A percentile compares a stretch with the other conserved stretches of the same genome.
Conservation (phyloP, 2,888 invertebrate species). For the Machimus atricapillus region DNA sequence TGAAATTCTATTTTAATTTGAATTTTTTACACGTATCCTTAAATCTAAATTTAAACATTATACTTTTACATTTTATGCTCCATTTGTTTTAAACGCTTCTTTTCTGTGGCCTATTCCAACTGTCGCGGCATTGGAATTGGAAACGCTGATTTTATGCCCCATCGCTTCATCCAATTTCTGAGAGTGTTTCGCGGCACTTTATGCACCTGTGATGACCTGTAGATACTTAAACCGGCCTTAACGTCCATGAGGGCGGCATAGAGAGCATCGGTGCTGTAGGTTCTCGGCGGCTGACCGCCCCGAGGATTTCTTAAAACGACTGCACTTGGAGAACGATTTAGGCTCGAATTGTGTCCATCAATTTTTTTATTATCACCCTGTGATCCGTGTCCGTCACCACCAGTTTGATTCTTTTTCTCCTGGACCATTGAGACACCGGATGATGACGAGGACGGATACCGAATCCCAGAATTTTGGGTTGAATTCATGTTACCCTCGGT, state of each 20-base stretch:
- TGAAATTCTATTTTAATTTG: too few relatives aligned
- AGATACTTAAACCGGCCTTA: slow-evolving; percentile 68
- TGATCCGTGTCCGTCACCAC: not conserved
- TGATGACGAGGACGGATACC: not conserved
- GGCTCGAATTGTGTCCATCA: not conserved
- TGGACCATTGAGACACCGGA: not conserved
- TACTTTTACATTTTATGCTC: slow-evolving; percentile 22
- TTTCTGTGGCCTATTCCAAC: slow-evolving; percentile 66
- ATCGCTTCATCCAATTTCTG: slow-evolving; percentile 70
- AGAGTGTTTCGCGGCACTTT: slow-evolving; percentile 69
- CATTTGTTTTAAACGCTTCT: slow-evolving; percentile 50
- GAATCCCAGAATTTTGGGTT: not conserved
- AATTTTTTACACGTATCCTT: too few relatives aligned
- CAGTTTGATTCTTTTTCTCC: not conserved
- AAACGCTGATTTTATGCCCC: slow-evolving; percentile 68
- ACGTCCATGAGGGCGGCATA: slow-evolving; percentile 69
- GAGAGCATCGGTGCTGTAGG: slow-evolving; percentile 61
- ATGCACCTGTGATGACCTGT: slow-evolving; percentile 69
- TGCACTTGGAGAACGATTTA: slow-evolving; percentile 45
- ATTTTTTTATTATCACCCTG: not conserved
- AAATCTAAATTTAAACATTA: not conserved
- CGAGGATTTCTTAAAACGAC: slow-evolving; percentile 51
- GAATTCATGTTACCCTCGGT: not conserved
- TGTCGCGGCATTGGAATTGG: slow-evolving; percentile 70
- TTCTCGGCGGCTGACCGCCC: slow-evolving; percentile 52